Base-by-base conservation (phyloP, 2,797 vertebrate species). In the Sebastes steindachneri region DNA sequence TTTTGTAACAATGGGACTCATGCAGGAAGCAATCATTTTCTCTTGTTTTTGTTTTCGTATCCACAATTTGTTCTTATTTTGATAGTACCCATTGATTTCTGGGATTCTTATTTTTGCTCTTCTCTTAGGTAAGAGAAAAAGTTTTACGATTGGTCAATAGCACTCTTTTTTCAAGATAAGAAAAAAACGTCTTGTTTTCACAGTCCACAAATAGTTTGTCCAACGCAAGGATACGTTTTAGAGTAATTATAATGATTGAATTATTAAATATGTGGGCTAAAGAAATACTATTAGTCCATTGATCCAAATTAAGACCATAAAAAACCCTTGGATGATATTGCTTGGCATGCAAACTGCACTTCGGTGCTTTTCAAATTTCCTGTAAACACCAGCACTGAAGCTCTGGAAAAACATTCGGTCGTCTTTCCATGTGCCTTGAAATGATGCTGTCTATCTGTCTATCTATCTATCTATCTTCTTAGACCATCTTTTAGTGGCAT, bases 1-100 rank as follows among this genome's bases (percentile, higher is more conserved):
- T 86, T 89, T 89, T 82, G 2, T 62, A 62, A 67, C 8, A 35
- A 37, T 21, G 19, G 29, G 33, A 3, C 11, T 63, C 60, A 35
- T 35, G 31, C 31, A 63, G 31, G 33, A 63, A 59, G 57, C 15
- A 4, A 35, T 37, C 7, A 63, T 12, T 35, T 9, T 31, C n/a
- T 35, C 29, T 60, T 63, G 2, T 41, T 41, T 37, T 37, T 37
- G 9, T 37, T 4, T 35, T 12, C 11, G 35, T 12, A 37, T 12
- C 35, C 11, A 37, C 11, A 2, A 12, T 37, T 37, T 37, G 35
- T 37, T 62, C 6, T 21, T 62, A 12, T 58, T n/a, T 12, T 21
- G n/a, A 0, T 4, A 5, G 11, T 37, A 37, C 35, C 35, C 35
- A 37, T 12, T 37, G 35, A 12, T 37, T 37, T 37, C 35, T 37